Evolutionary conservation across 2,113 vertebrate species (phyloP).

Genomic region (Chauna torquata): DNA sequence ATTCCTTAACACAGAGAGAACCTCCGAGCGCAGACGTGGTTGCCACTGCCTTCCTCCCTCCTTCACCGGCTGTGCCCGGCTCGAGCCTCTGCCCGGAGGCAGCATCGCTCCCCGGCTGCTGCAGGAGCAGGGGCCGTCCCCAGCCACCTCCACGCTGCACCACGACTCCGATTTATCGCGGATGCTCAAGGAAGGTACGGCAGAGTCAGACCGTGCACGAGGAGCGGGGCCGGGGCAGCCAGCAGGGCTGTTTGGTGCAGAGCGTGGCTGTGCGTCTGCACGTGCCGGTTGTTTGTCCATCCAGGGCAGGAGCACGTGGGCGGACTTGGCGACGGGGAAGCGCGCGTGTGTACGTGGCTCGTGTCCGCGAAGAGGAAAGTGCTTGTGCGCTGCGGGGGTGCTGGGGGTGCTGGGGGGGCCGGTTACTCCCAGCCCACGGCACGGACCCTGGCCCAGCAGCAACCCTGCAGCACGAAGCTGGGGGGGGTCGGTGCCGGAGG

Average conservation of each 20-base stretch:
- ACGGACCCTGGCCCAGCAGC: too few species aligned
- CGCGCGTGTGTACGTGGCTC: not conserved
- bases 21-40: not conserved
- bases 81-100: not conserved
- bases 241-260: rapidly evolving
- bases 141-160: not conserved
- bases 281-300: rapidly evolving
- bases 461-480: not conserved
- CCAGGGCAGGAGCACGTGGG: not conserved
- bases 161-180: not conserved
- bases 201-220: rapidly evolving
- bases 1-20: too few species aligned
- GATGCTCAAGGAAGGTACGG: not conserved
- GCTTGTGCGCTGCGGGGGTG: not conserved
- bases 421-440: too few species aligned
- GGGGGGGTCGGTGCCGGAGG: not conserved
- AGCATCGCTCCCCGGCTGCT: not conserved
- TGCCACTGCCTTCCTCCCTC: not conserved
- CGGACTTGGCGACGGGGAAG: not conserved
- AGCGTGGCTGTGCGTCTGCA: rapidly evolving
- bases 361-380: not conserved
- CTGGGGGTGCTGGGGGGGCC: not conserved
- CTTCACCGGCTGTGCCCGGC: not conserved
- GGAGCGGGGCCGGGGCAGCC: rapidly evolving
- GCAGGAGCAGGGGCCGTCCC: not conserved